phyloP scores from a whole-genome alignment of 2,797 vertebrate species.

The Onychomys torridus region DNA sequence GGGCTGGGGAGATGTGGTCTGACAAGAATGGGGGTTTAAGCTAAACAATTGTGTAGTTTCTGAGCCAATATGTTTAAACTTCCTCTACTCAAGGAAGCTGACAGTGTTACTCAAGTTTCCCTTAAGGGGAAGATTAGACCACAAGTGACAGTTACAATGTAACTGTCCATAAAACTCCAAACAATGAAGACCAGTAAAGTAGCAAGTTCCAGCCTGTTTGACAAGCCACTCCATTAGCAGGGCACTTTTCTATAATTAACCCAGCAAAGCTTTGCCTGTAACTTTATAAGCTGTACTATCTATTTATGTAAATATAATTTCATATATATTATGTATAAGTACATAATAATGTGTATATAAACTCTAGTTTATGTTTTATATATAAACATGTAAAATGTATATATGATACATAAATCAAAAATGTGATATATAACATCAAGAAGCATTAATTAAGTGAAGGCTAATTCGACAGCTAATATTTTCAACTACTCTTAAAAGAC shows the following conservation, averaged over 20 bases:
- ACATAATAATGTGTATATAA: not conserved
- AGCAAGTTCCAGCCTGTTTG: not conserved
- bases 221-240: not conserved
- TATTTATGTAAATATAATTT: not conserved
- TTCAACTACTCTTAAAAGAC: not conserved
- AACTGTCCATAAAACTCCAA: slow-evolving; percentile 66
- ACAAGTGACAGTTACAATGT: slow-evolving; percentile 76
- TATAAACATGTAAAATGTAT: not conserved
- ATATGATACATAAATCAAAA: not conserved
- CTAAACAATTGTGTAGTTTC: slow-evolving; percentile 72
- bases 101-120: slow-evolving; percentile 74
- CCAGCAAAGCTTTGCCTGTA: not conserved
- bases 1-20: not conserved
- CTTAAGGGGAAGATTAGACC: slow-evolving; percentile 71
- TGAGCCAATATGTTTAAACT: slow-evolving; percentile 74
- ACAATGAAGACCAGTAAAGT: not conserved
- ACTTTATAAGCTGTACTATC: not conserved
- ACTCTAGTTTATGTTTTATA: not conserved
- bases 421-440: not conserved
- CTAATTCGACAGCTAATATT: not conserved
- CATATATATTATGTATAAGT: not conserved
- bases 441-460: not conserved
- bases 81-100: slow-evolving; percentile 78
- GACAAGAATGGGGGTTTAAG: slow-evolving; percentile 47
- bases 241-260: not conserved